Evolutionary conservation across 2,888 invertebrate genomes (phyloP), one percentile per base, ranked within the genome.

Genomic region (Dascillus cervinus): DNA sequence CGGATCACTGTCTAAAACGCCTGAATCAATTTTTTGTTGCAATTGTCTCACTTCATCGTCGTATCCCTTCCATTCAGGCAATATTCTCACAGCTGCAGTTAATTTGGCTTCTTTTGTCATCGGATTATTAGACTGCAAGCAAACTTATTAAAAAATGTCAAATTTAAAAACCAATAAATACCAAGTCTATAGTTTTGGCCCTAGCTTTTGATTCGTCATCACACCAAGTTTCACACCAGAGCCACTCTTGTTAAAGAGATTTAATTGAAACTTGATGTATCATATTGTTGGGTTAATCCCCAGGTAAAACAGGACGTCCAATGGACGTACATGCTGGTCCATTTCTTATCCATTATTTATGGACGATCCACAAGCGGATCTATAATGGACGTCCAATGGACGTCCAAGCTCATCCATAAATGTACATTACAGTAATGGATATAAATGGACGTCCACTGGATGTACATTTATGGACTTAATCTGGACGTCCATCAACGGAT

Each of bases 191-290:
- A 29, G 97, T 97, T 67, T 98, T 98, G 1, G 98, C 98, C 38
- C 76, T 74, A 47, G 75, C 70, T 62, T 97, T 94, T 1, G 90
- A 86, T 11, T 66, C 75, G 46, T 94, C 85, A 54, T 89, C 89
- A 61, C 98, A 98, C 98, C 98, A 98, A 0, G 98, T 99, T 70
- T 98, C 97, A 64, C 98, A 99, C 96, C 96, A 98, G 36, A 99
- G 69, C 98, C 98, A 99, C 61, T 98, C 97, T 60, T 98, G 97
- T 1, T 98, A 98, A 51, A 98, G 69, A 1, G 96, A 95, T 66
- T 97, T 98, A 46, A 98, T 96, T 3, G 89, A 81, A 32, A 95
- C 95, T 70, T 98, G 98, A 66, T 98, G 97, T 42, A 98, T 97
- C 98, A 99, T 98, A 65, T 99, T 99, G 67, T 99, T 98, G 0